These are phyloP conservation scores for Pavo muticus DNA, from an alignment of 2,113 vertebrate species.

Conservation along the genomic window DNA sequence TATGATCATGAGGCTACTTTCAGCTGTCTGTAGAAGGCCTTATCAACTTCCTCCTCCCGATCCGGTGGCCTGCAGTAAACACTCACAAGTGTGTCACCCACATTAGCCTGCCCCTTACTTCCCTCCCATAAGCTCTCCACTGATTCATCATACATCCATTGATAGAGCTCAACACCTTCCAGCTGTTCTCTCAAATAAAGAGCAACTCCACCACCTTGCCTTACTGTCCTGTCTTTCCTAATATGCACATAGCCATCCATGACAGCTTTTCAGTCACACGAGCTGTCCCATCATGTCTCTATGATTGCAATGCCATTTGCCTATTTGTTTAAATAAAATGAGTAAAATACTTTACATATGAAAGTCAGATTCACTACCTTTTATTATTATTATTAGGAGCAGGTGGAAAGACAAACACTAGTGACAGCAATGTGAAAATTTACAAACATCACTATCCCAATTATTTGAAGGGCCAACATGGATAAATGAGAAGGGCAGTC, in stretches of 20 bases:
- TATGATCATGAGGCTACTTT: no score
- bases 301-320: background rate
- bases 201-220: background rate
- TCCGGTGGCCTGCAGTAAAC: background rate
- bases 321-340: background rate
- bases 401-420: background rate
- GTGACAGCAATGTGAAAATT: background rate
- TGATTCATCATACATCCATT: background rate
- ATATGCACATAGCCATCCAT: background rate
- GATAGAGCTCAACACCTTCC: background rate
- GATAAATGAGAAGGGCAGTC: background rate
- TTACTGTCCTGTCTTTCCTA: background rate
- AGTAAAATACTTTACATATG: background rate
- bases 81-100: background rate
- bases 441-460: background rate
- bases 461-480: background rate
- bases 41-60: background rate
- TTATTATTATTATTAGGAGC: background rate
- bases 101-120: background rate
- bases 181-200: background rate
- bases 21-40: background rate
- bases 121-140: background rate
- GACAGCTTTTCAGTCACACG: background rate
- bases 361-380: background rate
- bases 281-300: background rate